Base-by-base conservation (phyloP, 2,797 vertebrate genomes). In the Etheostoma nigrum region DNA sequence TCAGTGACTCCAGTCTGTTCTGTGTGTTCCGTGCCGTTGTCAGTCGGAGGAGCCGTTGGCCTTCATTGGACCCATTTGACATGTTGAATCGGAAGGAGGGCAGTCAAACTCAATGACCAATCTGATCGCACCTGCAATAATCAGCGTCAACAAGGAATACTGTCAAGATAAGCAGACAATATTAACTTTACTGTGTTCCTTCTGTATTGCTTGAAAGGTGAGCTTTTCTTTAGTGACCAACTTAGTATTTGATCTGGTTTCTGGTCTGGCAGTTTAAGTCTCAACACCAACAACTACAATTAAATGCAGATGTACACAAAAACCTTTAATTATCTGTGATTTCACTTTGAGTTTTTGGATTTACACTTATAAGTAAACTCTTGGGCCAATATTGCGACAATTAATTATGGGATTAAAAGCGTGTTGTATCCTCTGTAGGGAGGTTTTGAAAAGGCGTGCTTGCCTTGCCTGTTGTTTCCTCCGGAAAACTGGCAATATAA, bases 401-500 rank as follows among this genome's bases (percentile, higher is more conserved):
- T 77, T 85, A 82, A 76, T 75, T 12, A 30, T 49, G 55, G 67
- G 69, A 83, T 83, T 82, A 60, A 74, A 82, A 75, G 51, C 6
- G 60, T 64, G 70, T 58, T 79, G 73, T 69, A 60, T 70, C 57
- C 61, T 76, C 79, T 81, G 68, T 60, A 73, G 66, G 77, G 75
- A 72, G 61, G 40, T 51, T 57, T 70, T 73, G 80, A 69, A 67
- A 65, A 49, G 27, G 64, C 74, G 65, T 36, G 74, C 57, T 78
- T 47, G 25, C 67, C 71, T 70, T 48, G 74, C 60, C 62, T 74
- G 74, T 71, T 49, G 0, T 70, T 84, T 79, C 77, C 69, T 88
- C 58, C 5, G 21, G 70, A 82, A 71, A 79, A 89, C 87, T 55
- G 67, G 59, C 19, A 57, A 83, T 91, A 89, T 90, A 87, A 86